phyloP scores from a whole-genome alignment of 2,113 vertebrate genomes.

The Formicarius rufipectus region DNA sequence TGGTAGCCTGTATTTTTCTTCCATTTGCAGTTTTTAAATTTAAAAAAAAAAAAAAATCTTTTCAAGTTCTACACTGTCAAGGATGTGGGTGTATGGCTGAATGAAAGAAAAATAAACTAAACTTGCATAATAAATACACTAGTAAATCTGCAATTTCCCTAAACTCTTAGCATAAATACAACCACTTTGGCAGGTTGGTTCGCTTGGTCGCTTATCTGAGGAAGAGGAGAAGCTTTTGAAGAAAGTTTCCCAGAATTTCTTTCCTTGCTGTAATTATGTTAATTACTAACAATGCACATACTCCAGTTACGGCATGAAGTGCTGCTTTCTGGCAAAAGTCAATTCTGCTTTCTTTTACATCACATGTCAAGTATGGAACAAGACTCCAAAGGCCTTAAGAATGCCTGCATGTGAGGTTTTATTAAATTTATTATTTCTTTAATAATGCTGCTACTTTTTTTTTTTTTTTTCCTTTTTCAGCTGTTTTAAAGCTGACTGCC shows the following conservation, averaged over 20 bases:
- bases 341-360: neutral
- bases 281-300: neutral
- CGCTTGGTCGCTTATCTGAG: neutral
- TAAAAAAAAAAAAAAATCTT: neutral
- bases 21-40: constrained; percentile 20
- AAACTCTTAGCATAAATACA: neutral
- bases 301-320: neutral
- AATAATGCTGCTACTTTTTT: neutral
- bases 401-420: neutral
- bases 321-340: neutral
- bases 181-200: neutral
- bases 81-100: constrained; percentile 57
- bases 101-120: constrained; percentile 52
- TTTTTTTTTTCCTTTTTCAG: neutral
- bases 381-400: neutral
- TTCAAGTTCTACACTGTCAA: constrained; percentile 59
- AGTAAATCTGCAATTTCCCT: constrained; percentile 3
- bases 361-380: neutral
- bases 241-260: neutral
- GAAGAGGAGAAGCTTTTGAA: neutral
- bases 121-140: constrained; percentile 40
- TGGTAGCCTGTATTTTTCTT: constrained; percentile 29
- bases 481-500: constrained; percentile 1
- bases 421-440: neutral
- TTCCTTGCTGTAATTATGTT: neutral